Evolutionary conservation across 2,888 invertebrate species (phyloP), one percentile per base, ranked within the genome.

Genomic region (Therioaphis trifolii): DNA sequence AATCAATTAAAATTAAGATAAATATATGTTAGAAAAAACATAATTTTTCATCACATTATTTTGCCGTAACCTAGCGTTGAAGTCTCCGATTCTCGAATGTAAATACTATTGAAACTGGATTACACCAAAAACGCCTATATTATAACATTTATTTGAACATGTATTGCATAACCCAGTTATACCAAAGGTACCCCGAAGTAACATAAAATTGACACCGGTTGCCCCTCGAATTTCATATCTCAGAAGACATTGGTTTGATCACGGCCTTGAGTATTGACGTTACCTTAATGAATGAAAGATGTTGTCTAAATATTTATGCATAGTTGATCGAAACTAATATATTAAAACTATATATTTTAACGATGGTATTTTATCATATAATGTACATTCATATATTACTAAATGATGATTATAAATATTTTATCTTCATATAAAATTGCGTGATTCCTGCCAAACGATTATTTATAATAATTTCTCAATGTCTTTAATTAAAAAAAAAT

Each of bases 401-500:
- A 11, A 75, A 58, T 40, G 40, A 69, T 66, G 52, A 78, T 68
- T 55, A 69, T 40, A 69, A 49, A 52, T 24, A 29, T 52, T 77
- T 69, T 79, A 79, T 79, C 78, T 18, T 43, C n/a, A 15, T 9
- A 4, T 69, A 35, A 12, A n/a, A 79, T 69, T 52, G 21, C 52
- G 27, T 21, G 40, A 68, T 15, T 4, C 46, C n/a, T 40, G 58
- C 27, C 29, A 79, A 69, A 79, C 55, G 78, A 79, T 79, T 79
- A 69, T 55, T 79, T 52, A 78, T 63, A 4, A 15, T 55, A 18
- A 43, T 77, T 79, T 79, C 40, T 69, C 55, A 69, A 69, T 55
- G 43, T 79, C 43, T 69, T 69, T 55, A 79, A 79, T 79, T 78
- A 79, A 69, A 78, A 77, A n/a, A 77, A 75, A 66, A 77, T 40